Evolutionary conservation across 2,797 vertebrate genomes (phyloP).

Genomic region (Cynopterus sphinx): DNA sequence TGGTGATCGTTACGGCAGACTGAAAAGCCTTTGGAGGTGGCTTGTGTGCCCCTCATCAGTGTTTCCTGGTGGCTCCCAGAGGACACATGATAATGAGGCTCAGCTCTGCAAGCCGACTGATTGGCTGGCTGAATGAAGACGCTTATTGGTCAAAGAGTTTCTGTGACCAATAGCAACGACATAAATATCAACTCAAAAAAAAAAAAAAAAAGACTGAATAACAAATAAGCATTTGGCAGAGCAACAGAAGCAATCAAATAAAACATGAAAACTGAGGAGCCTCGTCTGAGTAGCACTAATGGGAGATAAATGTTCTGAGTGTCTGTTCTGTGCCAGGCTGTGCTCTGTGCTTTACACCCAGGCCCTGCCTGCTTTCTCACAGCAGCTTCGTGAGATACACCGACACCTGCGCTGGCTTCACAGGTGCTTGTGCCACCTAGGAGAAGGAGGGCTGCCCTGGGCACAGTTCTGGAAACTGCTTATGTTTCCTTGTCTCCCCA

Average conservation of each 20-base stretch:
- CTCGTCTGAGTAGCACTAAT: neutral
- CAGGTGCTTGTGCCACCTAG: neutral
- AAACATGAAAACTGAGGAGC: neutral
- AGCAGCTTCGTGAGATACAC: neutral
- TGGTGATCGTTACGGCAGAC: neutral
- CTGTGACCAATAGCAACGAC: neutral
- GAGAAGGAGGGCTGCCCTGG: neutral
- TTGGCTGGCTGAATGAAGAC: neutral
- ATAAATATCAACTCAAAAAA: neutral
- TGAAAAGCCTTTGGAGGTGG: neutral
- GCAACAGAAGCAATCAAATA: neutral
- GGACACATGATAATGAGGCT: neutral
- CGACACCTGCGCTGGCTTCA: neutral
- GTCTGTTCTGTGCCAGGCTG: neutral
- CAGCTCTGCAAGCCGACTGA: accelerated
- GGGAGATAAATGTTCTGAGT: neutral
- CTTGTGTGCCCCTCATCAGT: accelerated
- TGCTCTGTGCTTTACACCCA: accelerated
- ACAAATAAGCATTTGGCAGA: neutral
- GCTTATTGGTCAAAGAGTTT: neutral
- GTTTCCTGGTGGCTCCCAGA: neutral
- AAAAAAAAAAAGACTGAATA: neutral
- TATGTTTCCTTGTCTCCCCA: neutral
- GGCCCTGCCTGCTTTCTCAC: neutral
- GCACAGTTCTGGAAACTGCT: neutral